Base-by-base conservation (phyloP, 2,888 invertebrate species). In the Tortrix viridana region DNA sequence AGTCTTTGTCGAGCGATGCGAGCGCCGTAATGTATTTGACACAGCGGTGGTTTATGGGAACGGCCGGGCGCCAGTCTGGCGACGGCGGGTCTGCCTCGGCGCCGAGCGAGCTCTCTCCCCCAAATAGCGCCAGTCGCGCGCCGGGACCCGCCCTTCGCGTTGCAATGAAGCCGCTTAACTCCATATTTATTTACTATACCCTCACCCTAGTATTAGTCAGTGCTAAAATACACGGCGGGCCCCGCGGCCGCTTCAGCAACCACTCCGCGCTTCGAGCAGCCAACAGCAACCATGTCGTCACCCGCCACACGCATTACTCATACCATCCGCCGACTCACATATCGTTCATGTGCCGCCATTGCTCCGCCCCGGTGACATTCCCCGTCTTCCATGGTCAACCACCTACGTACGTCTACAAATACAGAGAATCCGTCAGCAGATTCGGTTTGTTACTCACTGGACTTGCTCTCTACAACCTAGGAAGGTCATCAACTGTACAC, bases 391-490 rank as follows among this genome's bases (percentile, higher is more conserved):
- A 86, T 64, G 81, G 85, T 37, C 68, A 79, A 19, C 86, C 85
- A 3, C 91, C 91, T 1, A 77, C 85, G 0, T 91, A 91, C 73
- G 85, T 91, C 20, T 89, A 88, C 72, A 81, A 80, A 55, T 90
- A 82, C 69, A 76, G 86, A 32, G 88, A 89, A 59, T 85, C 84
- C 7, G 77, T 79, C 3, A 85, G 79, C 60, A 77, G 86, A 65
- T 90, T 81, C 65, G 81, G 86, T 1, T 81, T 84, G 52, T 67
- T 92, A 18, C 69, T 91, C 44, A 82, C 88, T 1, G 91, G 91
- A 7, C 75, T 92, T 22, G 87, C 91, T 6, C 70, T 92, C 14
- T 91, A 89, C 73, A 92, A 92, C 69, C 75, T 92, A 43, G 91
- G 90, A 26, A 80, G 88, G 69, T 79, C 88, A 0, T 66, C 77